Conservation (phyloP, 2,888 invertebrate genomes). For the Lasioglossum morio region DNA sequence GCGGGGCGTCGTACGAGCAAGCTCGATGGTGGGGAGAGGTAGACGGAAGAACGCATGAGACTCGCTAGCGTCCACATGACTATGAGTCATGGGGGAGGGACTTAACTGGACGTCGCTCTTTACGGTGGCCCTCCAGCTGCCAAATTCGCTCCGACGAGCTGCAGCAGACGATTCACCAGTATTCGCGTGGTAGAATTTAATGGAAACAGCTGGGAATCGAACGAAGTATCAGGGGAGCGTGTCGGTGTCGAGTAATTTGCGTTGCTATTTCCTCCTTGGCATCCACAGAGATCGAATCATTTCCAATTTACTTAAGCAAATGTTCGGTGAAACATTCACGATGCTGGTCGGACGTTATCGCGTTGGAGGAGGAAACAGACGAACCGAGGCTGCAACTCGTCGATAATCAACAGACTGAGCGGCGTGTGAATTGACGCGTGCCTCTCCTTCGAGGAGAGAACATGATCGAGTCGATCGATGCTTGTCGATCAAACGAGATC, state of each 20-base stretch:
- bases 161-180: neutral
- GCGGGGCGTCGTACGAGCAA: neutral
- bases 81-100: neutral
- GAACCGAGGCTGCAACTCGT: neutral
- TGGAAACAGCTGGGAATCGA: neutral
- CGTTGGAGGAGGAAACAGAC: neutral
- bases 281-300: neutral
- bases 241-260: neutral
- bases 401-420: neutral
- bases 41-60: neutral
- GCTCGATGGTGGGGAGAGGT: neutral
- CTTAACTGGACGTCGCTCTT: neutral
- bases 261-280: neutral
- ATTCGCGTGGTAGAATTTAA: neutral
- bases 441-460: neutral
- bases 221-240: neutral
- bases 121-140: neutral
- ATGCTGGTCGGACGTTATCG: neutral
- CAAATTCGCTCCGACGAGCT: neutral
- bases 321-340: neutral
- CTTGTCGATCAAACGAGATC: conserved; percentile 21
- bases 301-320: conserved; percentile 29
- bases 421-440: conserved; percentile 14
- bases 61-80: neutral
- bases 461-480: conserved; percentile 8